Conservation (phyloP, 2,888 invertebrate species). For the Melanargia galathea region DNA sequence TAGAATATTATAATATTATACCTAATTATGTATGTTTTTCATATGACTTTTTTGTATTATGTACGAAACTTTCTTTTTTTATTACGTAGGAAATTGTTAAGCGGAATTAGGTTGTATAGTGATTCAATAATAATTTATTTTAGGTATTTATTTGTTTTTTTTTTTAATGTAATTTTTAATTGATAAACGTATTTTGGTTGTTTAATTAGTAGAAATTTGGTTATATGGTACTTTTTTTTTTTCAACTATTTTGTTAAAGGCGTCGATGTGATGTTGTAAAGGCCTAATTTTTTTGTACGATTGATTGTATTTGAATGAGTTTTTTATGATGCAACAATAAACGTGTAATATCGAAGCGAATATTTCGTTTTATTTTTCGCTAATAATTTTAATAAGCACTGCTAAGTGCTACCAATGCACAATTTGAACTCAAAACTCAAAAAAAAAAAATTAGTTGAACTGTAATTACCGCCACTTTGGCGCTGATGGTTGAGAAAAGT, state of each 20-base stretch:
- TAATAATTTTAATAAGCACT: too few relatives aligned
- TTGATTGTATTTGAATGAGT: constrained; percentile 41
- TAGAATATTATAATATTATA: constrained; percentile 50
- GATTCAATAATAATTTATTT: constrained; percentile 41
- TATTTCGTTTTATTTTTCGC: constrained; percentile 37
- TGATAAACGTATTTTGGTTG: constrained; percentile 43
- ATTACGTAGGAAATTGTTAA: constrained; percentile 45
- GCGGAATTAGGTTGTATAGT: constrained; percentile 50
- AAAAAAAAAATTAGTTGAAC: background rate
- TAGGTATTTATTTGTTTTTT: constrained; percentile 55
- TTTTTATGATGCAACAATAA: constrained; percentile 72
- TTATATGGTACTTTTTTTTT: constrained; percentile 27
- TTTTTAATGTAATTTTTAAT: constrained; percentile 39
- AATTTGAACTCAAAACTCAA: too few relatives aligned
- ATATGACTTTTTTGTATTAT: constrained; percentile 41
- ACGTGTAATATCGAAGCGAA: constrained; percentile 65
- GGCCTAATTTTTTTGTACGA: constrained; percentile 54
- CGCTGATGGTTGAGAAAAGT: too few relatives aligned
- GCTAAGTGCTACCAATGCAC: too few relatives aligned
- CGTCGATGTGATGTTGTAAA: constrained; percentile 49
- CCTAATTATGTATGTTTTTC: constrained; percentile 58
- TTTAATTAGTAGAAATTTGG: constrained; percentile 40
- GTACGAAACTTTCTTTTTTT: constrained; percentile 38
- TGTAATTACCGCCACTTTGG: too few relatives aligned
- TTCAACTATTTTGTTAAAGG: constrained; percentile 39